Evolutionary conservation across 2,113 vertebrate species (phyloP), one percentile per base, ranked within the genome.

Genomic region (Cottus gobio): DNA sequence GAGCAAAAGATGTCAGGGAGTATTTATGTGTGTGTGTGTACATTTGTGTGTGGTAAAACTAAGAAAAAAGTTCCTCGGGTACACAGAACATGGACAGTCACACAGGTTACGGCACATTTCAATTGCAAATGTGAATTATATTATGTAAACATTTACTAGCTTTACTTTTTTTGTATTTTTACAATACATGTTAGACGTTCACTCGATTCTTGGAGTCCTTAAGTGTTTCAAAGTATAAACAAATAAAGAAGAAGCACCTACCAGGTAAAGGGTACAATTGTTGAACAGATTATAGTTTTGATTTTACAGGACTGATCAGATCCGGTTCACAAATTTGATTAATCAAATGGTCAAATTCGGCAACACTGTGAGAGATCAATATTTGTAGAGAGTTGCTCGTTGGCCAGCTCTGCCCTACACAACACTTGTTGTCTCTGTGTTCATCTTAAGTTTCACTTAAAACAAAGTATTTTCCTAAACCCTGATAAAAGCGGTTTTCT

Each of bases 1-100:
- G 77, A 71, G 30, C 31, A 73, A 74, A 34, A 74, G 39, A 69
- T 69, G 77, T 80, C 66, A 61, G n/a, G 6, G 50, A 8, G 64
- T 88, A 18, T 81, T 46, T 75, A 1, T 65, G 28, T 62, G 46
- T 65, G 26, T 71, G 57, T 74, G 60, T 60, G 42, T 58, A 13
- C 56, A n/a, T 37, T 24, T 54, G 30, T 54, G 26, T 13, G 57
- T 11, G 60, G 22, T 67, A 34, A 57, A 44, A 30, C n/a, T 16
- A 44, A 69, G 54, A 16, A 68, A 50, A 76, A 66, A 44, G 37
- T 61, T 69, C 9, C n/a, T 24, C 31, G 52, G 75, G 24, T 42
- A 36, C 6, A 50, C 28, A 52, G 24, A 69, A 73, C 50, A 76
- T 8, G 5, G 36, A 79, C 75, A 13, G 26, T 52, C 31, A 64